Evolutionary conservation across 2,113 vertebrate genomes (phyloP).

Genomic region (Bettongia penicillata): DNA sequence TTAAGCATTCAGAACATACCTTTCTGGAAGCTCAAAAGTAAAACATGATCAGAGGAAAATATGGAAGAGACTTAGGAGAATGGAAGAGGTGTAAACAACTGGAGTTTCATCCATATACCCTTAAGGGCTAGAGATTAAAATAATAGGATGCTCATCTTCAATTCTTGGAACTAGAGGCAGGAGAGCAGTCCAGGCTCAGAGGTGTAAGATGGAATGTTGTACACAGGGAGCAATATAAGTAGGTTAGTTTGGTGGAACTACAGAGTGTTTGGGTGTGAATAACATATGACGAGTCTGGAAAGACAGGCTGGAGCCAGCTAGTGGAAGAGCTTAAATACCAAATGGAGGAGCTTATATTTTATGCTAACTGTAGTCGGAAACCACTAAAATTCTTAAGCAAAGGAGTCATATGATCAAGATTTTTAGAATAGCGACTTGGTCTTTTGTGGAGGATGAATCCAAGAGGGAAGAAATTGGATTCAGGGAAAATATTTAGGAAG

Average conservation of each 20-base stretch:
- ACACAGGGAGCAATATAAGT: not conserved
- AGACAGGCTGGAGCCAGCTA: rapidly evolving
- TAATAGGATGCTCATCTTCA: not conserved
- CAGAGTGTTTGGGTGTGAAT: not conserved
- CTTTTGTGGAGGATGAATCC: not conserved
- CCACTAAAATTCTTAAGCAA: not conserved
- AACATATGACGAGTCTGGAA: rapidly evolving
- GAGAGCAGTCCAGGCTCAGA: not conserved
- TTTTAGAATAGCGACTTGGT: not conserved
- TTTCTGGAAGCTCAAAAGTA: slow-evolving; percentile 1
- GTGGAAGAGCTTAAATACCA: not conserved
- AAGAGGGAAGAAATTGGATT: not conserved
- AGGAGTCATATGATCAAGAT: not conserved
- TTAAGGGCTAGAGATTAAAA: not conserved
- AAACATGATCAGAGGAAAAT: not conserved
- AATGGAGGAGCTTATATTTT: not conserved
- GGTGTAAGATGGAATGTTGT: not conserved
- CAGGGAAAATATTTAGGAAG: not conserved
- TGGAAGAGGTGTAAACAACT: not conserved
- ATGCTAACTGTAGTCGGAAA: not conserved
- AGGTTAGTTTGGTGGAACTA: not conserved
- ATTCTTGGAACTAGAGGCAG: not conserved
- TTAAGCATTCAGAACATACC: not conserved
- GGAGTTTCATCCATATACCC: not conserved
- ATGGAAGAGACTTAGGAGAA: not conserved